phyloP scores from a whole-genome alignment of 2,888 invertebrate species.

The Chesias legatella region DNA sequence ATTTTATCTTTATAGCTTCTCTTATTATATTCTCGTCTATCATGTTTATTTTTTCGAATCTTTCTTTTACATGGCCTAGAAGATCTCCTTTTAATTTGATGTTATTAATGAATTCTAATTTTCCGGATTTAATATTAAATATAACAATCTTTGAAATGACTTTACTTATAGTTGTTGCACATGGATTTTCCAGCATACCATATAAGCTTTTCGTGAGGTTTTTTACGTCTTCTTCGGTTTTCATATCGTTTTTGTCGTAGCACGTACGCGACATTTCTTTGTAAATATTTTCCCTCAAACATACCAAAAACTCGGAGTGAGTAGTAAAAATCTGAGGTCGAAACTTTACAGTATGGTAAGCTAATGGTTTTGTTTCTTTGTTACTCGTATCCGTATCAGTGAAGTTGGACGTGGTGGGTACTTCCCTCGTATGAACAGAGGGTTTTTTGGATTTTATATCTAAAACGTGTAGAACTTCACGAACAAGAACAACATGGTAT shows the following conservation, averaged over 20 bases:
- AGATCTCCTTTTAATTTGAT: conserved; percentile 23
- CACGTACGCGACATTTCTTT: conserved; percentile 27
- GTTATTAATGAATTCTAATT: conserved; percentile 21
- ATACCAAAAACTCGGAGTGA: conserved; percentile 24
- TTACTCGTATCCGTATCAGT: neutral
- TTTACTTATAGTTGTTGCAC: conserved; percentile 29
- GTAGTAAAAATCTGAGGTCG: conserved; percentile 34
- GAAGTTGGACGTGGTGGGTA: neutral
- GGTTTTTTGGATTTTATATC: conserved; percentile 3
- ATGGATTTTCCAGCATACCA: conserved; percentile 27
- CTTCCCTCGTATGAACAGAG: no score
- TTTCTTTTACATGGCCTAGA: conserved; percentile 20
- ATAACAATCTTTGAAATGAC: conserved; percentile 34
- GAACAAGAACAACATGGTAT: conserved; percentile 39
- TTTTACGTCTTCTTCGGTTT: conserved; percentile 21
- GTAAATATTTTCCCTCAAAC: conserved; percentile 32
- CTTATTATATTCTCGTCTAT: conserved; percentile 25
- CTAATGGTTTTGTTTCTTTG: conserved; percentile 6
- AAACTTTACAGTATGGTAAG: conserved; percentile 31
- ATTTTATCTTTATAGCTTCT: conserved; percentile 29
- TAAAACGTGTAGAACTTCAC: conserved; percentile 31
- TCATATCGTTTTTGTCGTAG: conserved; percentile 26
- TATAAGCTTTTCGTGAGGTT: conserved; percentile 21
- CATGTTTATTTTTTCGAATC: conserved; percentile 28
- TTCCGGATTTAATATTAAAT: conserved; percentile 20